Evolutionary conservation across 2,113 vertebrate species (phyloP), one percentile per base, ranked within the genome.

Genomic region (Thamnaconus septentrionalis): DNA sequence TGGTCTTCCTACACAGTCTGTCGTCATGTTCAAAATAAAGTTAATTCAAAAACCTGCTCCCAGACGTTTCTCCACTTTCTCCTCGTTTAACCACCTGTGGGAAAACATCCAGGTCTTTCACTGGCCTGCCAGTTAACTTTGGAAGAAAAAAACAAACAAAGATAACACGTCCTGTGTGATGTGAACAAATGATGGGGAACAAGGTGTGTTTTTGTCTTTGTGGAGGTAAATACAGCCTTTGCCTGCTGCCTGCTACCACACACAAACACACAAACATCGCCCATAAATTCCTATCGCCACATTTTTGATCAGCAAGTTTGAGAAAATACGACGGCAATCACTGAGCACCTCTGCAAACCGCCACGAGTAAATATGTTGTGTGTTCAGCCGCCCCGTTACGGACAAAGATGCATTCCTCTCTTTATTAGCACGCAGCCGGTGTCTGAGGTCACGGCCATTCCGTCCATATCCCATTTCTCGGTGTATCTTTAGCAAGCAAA

Each of bases 381-480:
- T 85, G 81, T 88, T 87, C 79, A 79, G 80, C 81, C 74, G 78
- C 70, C 71, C 78, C 78, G 18, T 77, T 85, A 65, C 73, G 73
- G 78, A 83, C 79, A 78, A 77, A 87, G 80, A 82, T 76, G 75
- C 79, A 77, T 87, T 87, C 71, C 78, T 85, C 85, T 81, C 75
- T 85, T 87, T 82, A 82, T 5, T 87, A 90, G 89, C 85, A 87
- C 73, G 81, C 78, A 77, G 80, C 80, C 76, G 75, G 75, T 75
- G 73, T 80, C 76, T 53, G 69, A 76, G 92, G 92, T 93, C 92
- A 93, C 53, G 91, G 91, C 74, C 89, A 84, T 90, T 88, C 86
- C 76, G 78, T 87, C 89, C 88, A 84, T 86, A 89, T 90, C 85
- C 87, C 85, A 88, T 91, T 85, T 88, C 81, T 83, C 81, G 76